Base-by-base conservation (phyloP, 2,888 invertebrate species). In the Blastobasis lacticolella region DNA sequence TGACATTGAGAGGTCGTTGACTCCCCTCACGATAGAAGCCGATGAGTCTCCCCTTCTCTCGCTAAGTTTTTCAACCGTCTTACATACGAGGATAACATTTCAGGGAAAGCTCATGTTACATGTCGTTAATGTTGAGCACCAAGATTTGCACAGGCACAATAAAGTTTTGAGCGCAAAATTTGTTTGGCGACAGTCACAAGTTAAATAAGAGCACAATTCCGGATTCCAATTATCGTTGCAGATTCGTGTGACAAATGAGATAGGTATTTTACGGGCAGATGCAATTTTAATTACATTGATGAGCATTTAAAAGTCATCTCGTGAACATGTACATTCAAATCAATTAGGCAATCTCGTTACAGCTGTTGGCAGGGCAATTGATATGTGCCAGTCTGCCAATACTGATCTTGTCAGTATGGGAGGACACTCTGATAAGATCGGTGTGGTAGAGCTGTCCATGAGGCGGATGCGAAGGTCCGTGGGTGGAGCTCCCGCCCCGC, bases 1-100 rank as follows among this genome's bases (percentile, higher is more conserved):
- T 80, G 84, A 82, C 85, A 84, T 86, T 86, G 84, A 86, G 72
- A 78, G 86, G 74, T 85, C 79, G 66, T 81, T 82, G 82, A 84
- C 86, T 73, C 73, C 68, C 67, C n/a, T 37, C 67, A 71, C 64
- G 69, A 67, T 73, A 61, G 57, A 65, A 62, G 61, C 62, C 47
- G 50, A 41, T 49, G 37, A 43, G 45, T 50, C 8, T 40, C 36
- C 76, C 78, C 75, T 78, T 77, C 73, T 69, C 69, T 72, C 66
- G 63, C 54, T 49, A 51, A 61, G 61, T 61, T 69, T 70, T 66
- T 70, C 56, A 51, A 51, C 51, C 42, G 42, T 23, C 42, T 42
- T 42, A 42, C 42, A 42, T 42, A 42, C 10, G 9, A 5, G 40
- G 42, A 23, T 23, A n/a, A 2, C 54, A 53, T 52, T 55, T 55